A percentile compares a stretch with the other conserved stretches of the same genome.
These are phyloP conservation scores for Amitus sp. DNA, from an alignment of 2,888 invertebrate genomes.

Conservation along the genomic window DNA sequence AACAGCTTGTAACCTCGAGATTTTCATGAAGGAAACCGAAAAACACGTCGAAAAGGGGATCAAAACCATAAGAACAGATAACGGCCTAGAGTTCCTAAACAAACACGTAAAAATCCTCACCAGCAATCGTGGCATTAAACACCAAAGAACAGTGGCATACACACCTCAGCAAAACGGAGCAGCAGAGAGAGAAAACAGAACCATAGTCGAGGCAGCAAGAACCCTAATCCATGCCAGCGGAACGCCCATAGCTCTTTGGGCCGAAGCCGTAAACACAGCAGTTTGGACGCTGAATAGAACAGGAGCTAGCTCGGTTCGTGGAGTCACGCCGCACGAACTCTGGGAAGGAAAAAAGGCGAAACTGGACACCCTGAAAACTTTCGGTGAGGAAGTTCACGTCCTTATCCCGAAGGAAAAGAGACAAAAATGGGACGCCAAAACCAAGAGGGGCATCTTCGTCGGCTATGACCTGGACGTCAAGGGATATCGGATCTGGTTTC, in stretches of 20 bases:
- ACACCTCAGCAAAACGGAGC: constrained; percentile 34
- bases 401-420: constrained; percentile 5
- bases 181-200: constrained; percentile 34
- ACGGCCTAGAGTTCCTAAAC: constrained; percentile 34
- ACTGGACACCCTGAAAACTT: constrained; percentile 8
- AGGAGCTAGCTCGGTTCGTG: constrained; percentile 12
- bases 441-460: neutral
- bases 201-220: constrained; percentile 29
- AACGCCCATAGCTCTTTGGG: constrained; percentile 9
- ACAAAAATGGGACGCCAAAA: neutral
- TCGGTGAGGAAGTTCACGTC: constrained; percentile 23
- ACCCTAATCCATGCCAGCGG: constrained; percentile 6
- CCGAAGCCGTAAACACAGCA: constrained; percentile 9
- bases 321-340: constrained; percentile 5
- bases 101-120: constrained; percentile 16
- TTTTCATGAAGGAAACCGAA: constrained; percentile 17
- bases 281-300: constrained; percentile 12
- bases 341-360: constrained; percentile 14
- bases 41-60: constrained; percentile 14
- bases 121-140: constrained; percentile 14
- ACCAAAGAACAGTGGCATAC: constrained; percentile 26
- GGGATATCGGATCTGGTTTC: neutral
- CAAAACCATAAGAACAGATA: constrained; percentile 23
- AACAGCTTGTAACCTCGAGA: constrained; percentile 4
- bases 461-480: neutral